These are phyloP conservation scores for Pseudonaja textilis DNA, from an alignment of 2,113 vertebrate species.

Conservation along the genomic window DNA sequence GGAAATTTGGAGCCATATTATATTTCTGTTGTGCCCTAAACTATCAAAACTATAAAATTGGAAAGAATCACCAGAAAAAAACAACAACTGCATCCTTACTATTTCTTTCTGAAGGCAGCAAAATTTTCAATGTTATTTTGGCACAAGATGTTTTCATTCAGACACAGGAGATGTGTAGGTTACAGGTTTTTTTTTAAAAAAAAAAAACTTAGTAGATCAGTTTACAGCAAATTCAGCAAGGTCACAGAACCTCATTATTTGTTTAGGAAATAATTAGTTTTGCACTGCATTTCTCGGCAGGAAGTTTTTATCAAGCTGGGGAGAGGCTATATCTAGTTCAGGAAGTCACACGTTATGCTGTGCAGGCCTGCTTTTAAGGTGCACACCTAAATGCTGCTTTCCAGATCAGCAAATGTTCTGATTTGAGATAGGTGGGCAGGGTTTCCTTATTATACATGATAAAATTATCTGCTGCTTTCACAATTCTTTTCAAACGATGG, in stretches of 20 bases:
- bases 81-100: neutral
- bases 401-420: neutral
- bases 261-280: neutral
- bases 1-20: neutral
- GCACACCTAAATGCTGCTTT: neutral
- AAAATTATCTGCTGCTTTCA: neutral
- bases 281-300: neutral
- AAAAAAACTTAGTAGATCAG: neutral
- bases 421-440: neutral
- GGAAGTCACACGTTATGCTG: neutral
- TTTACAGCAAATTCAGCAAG: neutral
- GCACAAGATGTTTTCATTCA: neutral
- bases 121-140: neutral
- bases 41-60: neutral
- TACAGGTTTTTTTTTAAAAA: neutral
- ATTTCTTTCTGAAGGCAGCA: neutral
- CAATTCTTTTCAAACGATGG: neutral
- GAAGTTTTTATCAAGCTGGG: neutral
- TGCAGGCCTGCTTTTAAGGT: neutral
- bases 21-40: neutral
- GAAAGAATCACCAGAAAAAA: neutral
- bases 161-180: neutral
- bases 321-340: neutral
- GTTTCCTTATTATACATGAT: neutral
- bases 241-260: neutral